These are phyloP conservation scores for Pteronura brasiliensis DNA, from an alignment of 2,113 vertebrate genomes.

Conservation along the genomic window DNA sequence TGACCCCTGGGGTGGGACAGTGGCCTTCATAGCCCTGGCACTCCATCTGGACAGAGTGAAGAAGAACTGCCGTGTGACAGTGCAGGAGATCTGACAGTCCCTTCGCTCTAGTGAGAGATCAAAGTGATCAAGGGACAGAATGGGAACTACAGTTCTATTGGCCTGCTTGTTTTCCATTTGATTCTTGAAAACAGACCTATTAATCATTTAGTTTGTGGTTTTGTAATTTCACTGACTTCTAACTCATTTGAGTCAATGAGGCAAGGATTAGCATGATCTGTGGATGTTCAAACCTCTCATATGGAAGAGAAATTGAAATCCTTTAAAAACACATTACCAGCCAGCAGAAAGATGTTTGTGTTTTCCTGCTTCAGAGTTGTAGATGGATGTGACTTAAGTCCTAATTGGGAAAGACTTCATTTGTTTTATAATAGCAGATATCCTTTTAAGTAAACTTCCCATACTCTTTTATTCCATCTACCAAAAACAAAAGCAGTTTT, in stretches of 20 bases:
- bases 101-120: neutral
- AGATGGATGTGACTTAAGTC: neutral
- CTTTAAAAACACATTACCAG: neutral
- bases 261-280: neutral
- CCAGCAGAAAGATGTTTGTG: neutral
- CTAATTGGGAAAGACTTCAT: neutral
- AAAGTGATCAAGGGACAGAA: neutral
- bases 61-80: neutral
- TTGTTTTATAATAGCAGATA: slow-evolving; percentile 37
- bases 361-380: slow-evolving; percentile 17
- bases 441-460: slow-evolving; percentile 25
- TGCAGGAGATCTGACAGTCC: neutral
- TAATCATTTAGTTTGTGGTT: neutral
- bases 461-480: neutral
- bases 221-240: slow-evolving; percentile 15
- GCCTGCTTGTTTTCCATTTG: neutral
- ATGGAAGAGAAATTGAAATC: neutral
- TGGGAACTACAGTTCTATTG: neutral
- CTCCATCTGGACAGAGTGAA: neutral
- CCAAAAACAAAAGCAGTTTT: slow-evolving; percentile 34
- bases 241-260: slow-evolving; percentile 6
- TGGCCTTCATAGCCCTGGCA: neutral
- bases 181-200: slow-evolving; percentile 31
- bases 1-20: neutral
- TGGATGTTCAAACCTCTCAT: neutral